Evolutionary conservation across 1,140 invertebrate genomes (phyloP).

Genomic region (Helicoverpa zea): DNA sequence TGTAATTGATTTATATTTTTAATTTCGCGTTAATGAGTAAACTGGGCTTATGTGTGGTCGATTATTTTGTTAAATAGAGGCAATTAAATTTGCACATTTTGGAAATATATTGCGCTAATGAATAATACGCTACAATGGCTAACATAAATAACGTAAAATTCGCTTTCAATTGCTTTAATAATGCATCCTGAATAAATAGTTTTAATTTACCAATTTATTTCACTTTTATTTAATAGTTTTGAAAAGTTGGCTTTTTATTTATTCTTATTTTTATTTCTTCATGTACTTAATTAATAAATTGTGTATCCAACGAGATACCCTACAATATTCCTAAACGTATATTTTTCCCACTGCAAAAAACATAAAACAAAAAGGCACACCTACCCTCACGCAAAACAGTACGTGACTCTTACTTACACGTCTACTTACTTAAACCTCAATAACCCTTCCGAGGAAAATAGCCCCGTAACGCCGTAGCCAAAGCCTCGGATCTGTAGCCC

Average conservation of each 20-base stretch:
- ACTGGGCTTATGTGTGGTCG: not conserved
- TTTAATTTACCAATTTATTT: too few relatives aligned
- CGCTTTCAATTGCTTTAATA: not conserved
- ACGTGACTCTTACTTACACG: conserved; percentile 25
- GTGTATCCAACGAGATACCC: too few relatives aligned
- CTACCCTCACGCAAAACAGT: conserved; percentile 3
- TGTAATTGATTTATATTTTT: conserved; percentile 42
- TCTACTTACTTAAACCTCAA: conserved; percentile 15
- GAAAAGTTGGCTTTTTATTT: too few relatives aligned
- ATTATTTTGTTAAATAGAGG: conserved; percentile 28
- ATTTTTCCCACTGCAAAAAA: not conserved
- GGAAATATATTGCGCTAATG: not conserved
- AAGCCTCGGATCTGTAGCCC: too few relatives aligned
- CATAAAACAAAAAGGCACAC: not conserved
- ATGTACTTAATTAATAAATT: too few relatives aligned
- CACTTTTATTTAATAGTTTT: too few relatives aligned
- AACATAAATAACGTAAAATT: not conserved
- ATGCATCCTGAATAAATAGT: too few relatives aligned
- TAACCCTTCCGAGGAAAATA: not conserved
- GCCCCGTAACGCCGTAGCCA: not conserved
- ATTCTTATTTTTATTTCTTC: too few relatives aligned
- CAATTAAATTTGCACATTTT: not conserved
- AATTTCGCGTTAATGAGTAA: conserved; percentile 39
- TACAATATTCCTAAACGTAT: too few relatives aligned
- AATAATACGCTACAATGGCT: not conserved